Base-by-base conservation (phyloP, 2,888 invertebrate species). In the Epistrophe grossulariae region DNA sequence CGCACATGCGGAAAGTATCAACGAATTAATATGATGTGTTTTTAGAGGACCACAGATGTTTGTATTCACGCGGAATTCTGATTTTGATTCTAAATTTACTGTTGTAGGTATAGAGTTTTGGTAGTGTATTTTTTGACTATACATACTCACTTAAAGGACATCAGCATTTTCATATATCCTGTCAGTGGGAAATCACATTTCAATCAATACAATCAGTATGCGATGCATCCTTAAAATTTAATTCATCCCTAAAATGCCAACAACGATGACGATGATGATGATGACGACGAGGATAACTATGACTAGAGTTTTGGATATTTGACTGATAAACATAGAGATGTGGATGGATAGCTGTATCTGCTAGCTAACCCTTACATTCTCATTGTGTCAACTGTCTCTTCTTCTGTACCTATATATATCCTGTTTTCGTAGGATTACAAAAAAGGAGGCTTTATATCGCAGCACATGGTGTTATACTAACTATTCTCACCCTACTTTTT, bases 161-260 rank as follows among this genome's bases (percentile, higher is more conserved):
- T 19, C 50, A 38, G 43, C 28, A 66, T 68, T 64, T 64, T 50
- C 64, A 50, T 15, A 50, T 15, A 59, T 71, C 43, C 57, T 52
- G 66, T 52, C 45, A 68, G 19, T 76, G 82, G 59, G 82, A 83
- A 83, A 73, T 83, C 79, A 71, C 79, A 84, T 80, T 80, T 84
- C 84, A 84, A 84, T 84, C 84, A 84, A 76, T 80, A 66, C 74
- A 79, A 74, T 79, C 79, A 79, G 84, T 73, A 3, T 24, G 45
- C 17, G 81, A 45, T 81, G 85, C 60, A 72, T 83, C 87, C 83
- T 83, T 83, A 72, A 82, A 68, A 76, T 66, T 76, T 71, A 68
- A 83, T 83, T 80, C 83, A 82, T 73, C 78, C 78, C 70, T 62
- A 59, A 59, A 55, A 77, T 55, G 4, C 38, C 55, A 55, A 31